These are phyloP conservation scores for Agapornis roseicollis DNA, from an alignment of 2,113 vertebrate species.

Conservation along the genomic window DNA sequence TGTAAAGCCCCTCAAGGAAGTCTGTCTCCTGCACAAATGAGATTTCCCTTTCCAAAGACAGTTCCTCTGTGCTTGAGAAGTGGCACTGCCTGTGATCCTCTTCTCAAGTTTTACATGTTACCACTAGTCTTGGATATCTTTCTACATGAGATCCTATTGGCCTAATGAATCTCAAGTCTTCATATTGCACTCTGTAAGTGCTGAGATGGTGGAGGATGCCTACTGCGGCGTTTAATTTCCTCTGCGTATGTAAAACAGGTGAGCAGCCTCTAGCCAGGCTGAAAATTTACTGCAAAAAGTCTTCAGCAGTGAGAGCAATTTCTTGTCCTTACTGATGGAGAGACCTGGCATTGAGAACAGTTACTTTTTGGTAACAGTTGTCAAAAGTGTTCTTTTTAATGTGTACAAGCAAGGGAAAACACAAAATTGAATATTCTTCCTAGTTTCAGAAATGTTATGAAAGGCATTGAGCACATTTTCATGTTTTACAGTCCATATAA, in stretches of 20 bases:
- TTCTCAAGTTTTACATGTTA: background rate
- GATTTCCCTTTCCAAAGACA: slow-evolving; percentile 16
- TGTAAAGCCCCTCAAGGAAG: slow-evolving; percentile 8
- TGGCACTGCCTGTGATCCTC: background rate
- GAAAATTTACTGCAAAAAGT: background rate
- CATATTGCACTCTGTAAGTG: background rate
- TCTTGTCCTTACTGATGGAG: background rate
- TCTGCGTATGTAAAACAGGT: slow-evolving; percentile 19
- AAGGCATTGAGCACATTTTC: slow-evolving; percentile 15
- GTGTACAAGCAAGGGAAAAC: background rate
- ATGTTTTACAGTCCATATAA: background rate
- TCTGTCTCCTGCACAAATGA: slow-evolving; percentile 22
- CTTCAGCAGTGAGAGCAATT: background rate
- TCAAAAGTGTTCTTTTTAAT: background rate
- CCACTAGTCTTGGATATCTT: background rate
- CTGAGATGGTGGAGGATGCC: background rate
- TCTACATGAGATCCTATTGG: background rate
- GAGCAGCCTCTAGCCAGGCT: background rate
- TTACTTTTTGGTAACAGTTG: background rate
- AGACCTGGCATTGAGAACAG: background rate
- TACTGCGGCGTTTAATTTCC: slow-evolving; percentile 20
- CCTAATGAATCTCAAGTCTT: slow-evolving; percentile 2
- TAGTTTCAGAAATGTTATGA: slow-evolving; percentile 7
- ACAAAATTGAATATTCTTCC: background rate
- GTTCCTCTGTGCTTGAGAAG: background rate